Conservation (phyloP, 2,888 invertebrate species). For the Achlya flavicornis region DNA sequence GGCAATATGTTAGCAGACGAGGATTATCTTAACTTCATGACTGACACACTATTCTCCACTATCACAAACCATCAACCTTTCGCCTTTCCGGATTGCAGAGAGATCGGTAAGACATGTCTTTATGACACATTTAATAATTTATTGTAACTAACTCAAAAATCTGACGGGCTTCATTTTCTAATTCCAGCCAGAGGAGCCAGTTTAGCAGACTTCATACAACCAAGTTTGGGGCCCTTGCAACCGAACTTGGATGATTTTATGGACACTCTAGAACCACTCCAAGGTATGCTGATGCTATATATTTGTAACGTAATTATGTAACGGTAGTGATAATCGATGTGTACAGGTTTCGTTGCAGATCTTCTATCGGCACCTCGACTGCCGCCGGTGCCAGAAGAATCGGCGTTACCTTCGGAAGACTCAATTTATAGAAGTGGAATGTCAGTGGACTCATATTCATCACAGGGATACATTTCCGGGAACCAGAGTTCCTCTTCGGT, state of each 20-base stretch:
- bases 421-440: slow-evolving; percentile 75
- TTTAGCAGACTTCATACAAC: slow-evolving; percentile 98
- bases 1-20: slow-evolving; percentile 92
- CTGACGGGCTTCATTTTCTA: not conserved
- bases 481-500: slow-evolving; percentile 52
- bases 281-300: slow-evolving; percentile 80
- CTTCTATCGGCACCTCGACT: slow-evolving; percentile 76
- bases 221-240: slow-evolving; percentile 97
- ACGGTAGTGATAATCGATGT: slow-evolving; percentile 8
- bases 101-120: slow-evolving; percentile 89
- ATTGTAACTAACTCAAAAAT: not conserved
- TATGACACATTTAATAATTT: not conserved
- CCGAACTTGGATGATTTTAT: slow-evolving; percentile 98
- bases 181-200: slow-evolving; percentile 91
- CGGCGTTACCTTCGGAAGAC: slow-evolving; percentile 76
- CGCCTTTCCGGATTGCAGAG: slow-evolving; percentile 97
- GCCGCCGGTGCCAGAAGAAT: slow-evolving; percentile 86
- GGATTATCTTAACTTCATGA: slow-evolving; percentile 94
- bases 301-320: not conserved
- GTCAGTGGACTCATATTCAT: slow-evolving; percentile 68
- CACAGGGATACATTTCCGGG: slow-evolving; percentile 58
- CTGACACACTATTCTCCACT: slow-evolving; percentile 95
- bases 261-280: slow-evolving; percentile 94
- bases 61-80: slow-evolving; percentile 93
- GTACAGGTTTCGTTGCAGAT: slow-evolving; percentile 48